Evolutionary conservation across 2,888 invertebrate genomes (phyloP), one percentile per base, ranked within the genome.

Genomic region (Yponomeuta sedellus): DNA sequence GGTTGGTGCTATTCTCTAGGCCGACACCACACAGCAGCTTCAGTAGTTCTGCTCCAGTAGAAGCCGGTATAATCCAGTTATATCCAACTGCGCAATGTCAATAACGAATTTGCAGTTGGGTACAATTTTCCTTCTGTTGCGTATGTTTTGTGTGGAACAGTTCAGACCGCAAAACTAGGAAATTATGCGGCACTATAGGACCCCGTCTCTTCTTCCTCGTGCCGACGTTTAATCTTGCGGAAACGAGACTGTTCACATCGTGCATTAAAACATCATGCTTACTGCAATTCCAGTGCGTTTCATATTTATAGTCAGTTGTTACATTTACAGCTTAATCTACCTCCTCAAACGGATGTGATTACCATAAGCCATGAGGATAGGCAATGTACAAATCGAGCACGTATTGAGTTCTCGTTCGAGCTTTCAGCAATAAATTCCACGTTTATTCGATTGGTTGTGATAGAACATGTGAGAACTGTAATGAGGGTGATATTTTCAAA

Each of bases 131-230:
- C 34, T 52, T 52, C 44, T 52, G 44, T 52, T 12, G 4, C 16
- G 44, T 12, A 16, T 16, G 16, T 52, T 16, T 52, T 52, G 16
- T 52, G 12, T 16, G 16, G 64, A 56, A 61, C 63, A 52, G 52
- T 61, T 40, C 20, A 34, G 34, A 67, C 66, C 67, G 44, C 68
- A 70, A 68, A 66, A 68, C 65, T 34, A 57, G 67, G 58, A 64
- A 61, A 64, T 67, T 66, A 39, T 39, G 22, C 58, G 63, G 34
- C 20, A 58, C 39, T 58, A n/a, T n/a, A 57, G 56, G 63, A 63
- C 62, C 58, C n/a, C n/a, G n/a, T n/a, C n/a, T 65, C 65, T 65
- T 63, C 59, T 65, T 65, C 65, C 65, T 64, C 28, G 28, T 64
- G n/a, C 25, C 44, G 12, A 19, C 63, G 22, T 44, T 63, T 63